Base-by-base conservation (phyloP, 2,113 vertebrate genomes). In the Strix aluco region DNA sequence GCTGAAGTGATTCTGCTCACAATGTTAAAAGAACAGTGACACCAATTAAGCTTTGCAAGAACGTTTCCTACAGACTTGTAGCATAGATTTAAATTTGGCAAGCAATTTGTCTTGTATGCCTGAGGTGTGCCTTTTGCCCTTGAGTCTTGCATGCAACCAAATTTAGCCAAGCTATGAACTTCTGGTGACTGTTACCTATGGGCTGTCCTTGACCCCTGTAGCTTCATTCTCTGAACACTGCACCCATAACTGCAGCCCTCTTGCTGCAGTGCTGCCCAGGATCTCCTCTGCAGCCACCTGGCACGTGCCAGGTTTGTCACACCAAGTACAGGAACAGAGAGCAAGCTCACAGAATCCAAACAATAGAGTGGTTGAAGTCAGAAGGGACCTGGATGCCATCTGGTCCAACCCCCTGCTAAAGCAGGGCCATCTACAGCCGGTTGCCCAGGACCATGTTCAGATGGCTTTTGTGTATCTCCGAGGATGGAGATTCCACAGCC, bases 251-350 rank as follows among this genome's bases (percentile, higher is more conserved):
- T 12, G 36, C 82, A 66, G 65, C 10, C 10, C 25, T 61, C n/a
- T 25, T 0, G 0, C 13, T 34, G 30, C 72, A 51, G 47, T 5
- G 54, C 44, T n/a, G 51, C 46, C 16, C 38, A 23, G 44, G 30
- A 32, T n/a, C 62, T 42, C 29, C 57, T 75, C 9, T 52, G 52
- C 73, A 70, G 38, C 12, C 40, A 40, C 65, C 13, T 52, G 25
- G 40, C 40, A 30, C 17, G 11, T 36, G 17, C n/a, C 72, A 40
- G 29, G 57, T 57, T 71, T 62, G 18, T 57, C 81, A 42, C 40
- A 66, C 5, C 13, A 23, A 52, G 55, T 8, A 27, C 9, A 46
- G 51, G 46, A 42, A 67, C 22, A 22, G n/a, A 62, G 62, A 71
- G 57, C 47, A 54, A 54, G 51, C 42, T 62, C 46, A 27, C 34